These are phyloP conservation scores for Ptychoptera albimana DNA, from an alignment of 2,888 invertebrate genomes.

Conservation along the genomic window DNA sequence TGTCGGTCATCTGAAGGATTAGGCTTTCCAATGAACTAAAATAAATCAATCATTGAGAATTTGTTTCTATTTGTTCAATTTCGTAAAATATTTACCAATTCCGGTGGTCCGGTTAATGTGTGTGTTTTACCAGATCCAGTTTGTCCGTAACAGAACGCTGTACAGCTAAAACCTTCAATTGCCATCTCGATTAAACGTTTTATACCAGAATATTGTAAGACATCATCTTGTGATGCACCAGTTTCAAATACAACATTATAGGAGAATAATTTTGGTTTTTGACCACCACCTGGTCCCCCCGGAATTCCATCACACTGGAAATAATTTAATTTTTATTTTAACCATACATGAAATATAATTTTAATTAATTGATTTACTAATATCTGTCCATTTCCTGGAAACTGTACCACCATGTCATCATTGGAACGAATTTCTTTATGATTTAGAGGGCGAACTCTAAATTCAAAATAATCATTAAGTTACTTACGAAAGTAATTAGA, in stretches of 20 bases:
- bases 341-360: not conserved
- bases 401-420: conserved; percentile 57
- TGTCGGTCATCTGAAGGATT: conserved; percentile 57
- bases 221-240: conserved; percentile 65
- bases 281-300: conserved; percentile 36
- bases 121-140: conserved; percentile 95
- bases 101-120: conserved; percentile 83
- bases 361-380: conserved; percentile 24
- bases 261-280: conserved; percentile 74
- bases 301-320: conserved; percentile 34
- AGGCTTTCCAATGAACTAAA: conserved; percentile 45
- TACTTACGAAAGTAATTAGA: not conserved
- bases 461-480: no score
- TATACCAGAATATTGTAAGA: conserved; percentile 79
- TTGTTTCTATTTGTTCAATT: not conserved
- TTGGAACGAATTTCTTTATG: conserved; percentile 53
- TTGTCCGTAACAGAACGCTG: conserved; percentile 92
- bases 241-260: conserved; percentile 92
- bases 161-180: conserved; percentile 85
- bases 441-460: conserved; percentile 63
- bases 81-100: conserved; percentile 47
- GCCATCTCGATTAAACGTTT: conserved; percentile 87
- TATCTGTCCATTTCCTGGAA: conserved; percentile 82
- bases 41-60: conserved; percentile 9
- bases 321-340: conserved; percentile 1